A percentile compares a stretch with the other conserved stretches of the same genome.
phyloP scores from a whole-genome alignment of 23 tunicate genomes.

The Styela clava region DNA sequence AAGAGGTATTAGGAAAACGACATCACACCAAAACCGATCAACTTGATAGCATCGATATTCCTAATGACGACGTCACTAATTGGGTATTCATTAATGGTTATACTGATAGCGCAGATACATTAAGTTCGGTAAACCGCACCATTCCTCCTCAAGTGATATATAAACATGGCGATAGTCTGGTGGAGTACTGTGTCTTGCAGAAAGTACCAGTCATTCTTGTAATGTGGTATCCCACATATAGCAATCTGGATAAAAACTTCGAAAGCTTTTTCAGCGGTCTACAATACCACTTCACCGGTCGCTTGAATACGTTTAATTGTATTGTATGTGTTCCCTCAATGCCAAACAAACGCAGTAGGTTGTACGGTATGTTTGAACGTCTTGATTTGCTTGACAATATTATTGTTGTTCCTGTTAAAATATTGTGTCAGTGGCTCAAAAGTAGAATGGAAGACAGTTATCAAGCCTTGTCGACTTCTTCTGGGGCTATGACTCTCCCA shows the following conservation, averaged over 20 bases:
- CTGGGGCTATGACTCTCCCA: background rate
- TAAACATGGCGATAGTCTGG: conserved; percentile 7
- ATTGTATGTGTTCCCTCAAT: conserved; percentile 1
- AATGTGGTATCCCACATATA: conserved; percentile 26
- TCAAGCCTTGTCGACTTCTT: no score
- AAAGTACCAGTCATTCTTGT: conserved; percentile 14
- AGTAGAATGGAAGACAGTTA: background rate
- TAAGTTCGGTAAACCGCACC: background rate
- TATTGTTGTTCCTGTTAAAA: background rate
- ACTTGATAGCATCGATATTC: background rate
- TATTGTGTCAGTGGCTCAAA: conserved; percentile 10
- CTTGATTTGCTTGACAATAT: background rate
- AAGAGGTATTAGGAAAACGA: background rate
- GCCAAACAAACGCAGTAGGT: background rate
- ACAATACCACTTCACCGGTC: background rate
- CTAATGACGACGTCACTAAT: conserved; percentile 4
- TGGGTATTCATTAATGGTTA: conserved; percentile 17
- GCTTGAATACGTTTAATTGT: conserved; percentile 6
- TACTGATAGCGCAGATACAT: background rate
- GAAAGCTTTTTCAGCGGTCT: background rate
- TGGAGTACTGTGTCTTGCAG: conserved; percentile 6
- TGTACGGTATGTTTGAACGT: conserved; percentile 6
- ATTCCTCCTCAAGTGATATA: background rate
- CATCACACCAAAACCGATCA: background rate
- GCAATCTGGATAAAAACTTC: conserved; percentile 11